A percentile compares a stretch with the other conserved stretches of the same genome.
phyloP scores from a whole-genome alignment of 2,797 vertebrate genomes.

The Apodemus agrarius region DNA sequence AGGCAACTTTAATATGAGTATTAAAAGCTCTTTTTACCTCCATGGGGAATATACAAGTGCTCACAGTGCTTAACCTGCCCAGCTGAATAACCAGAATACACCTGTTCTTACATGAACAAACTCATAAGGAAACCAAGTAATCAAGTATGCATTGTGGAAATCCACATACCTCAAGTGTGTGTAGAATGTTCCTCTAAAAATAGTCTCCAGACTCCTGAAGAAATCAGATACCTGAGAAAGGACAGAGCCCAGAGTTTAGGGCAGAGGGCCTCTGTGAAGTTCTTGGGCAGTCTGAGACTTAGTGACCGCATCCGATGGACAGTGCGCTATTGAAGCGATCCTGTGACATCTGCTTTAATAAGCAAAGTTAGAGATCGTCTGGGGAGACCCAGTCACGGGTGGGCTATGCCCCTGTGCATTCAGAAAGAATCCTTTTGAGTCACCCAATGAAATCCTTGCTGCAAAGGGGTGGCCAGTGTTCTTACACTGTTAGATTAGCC shows the following conservation, averaged over 20 bases:
- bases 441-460: slow-evolving; percentile 44
- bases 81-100: background rate
- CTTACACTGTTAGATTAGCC: slow-evolving; percentile 68
- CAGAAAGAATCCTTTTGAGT: background rate
- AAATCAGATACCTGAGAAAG: background rate
- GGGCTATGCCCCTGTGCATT: background rate
- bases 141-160: background rate
- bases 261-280: background rate
- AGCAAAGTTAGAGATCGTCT: slow-evolving; percentile 36
- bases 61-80: background rate
- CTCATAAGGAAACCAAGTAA: background rate
- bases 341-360: background rate
- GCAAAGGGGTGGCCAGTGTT: slow-evolving; percentile 28
- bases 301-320: background rate
- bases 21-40: background rate
- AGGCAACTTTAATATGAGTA: background rate
- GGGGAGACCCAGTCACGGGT: background rate
- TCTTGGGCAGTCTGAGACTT: background rate
- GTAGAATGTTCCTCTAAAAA: background rate
- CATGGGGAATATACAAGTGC: background rate
- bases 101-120: background rate
- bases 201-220: background rate
- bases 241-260: background rate
- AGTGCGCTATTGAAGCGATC: rapidly evolving
- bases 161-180: background rate